Conservation (phyloP, 2,797 vertebrate species). For the Chelonia mydas region DNA sequence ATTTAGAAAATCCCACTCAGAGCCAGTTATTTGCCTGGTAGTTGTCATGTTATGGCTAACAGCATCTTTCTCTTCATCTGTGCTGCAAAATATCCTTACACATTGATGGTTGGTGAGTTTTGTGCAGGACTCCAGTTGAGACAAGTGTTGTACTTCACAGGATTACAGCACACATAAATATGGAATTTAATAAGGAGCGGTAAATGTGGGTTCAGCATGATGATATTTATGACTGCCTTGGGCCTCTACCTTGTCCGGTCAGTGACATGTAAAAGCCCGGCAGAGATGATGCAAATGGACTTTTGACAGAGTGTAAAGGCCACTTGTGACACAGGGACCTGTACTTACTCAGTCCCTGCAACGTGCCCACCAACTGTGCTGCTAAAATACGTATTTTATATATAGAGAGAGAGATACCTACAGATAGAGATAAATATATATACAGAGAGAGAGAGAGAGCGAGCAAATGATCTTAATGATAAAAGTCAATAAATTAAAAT, state of each 20-base stretch:
- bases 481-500: constrained; percentile 30
- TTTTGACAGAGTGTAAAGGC: constrained; percentile 36
- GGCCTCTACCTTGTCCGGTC: constrained; percentile 7
- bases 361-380: background rate
- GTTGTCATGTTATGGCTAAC: background rate
- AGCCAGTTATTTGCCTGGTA: background rate
- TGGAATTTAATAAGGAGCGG: background rate
- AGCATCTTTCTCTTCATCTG: background rate
- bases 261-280: constrained; percentile 37
- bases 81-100: background rate
- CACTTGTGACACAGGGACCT: background rate
- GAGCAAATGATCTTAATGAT: background rate
- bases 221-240: constrained; percentile 49
- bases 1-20: background rate
- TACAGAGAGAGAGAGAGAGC: no score
- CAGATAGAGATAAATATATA: no score
- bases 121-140: background rate
- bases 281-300: constrained; percentile 32
- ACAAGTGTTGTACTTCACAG: background rate
- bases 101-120: background rate
- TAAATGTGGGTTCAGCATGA: background rate
- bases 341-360: background rate
- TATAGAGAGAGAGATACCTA: no score
- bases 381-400: background rate
- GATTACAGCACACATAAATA: background rate